These are phyloP conservation scores for Aphrophora alni DNA, from an alignment of 2,888 invertebrate species.

Conservation along the genomic window DNA sequence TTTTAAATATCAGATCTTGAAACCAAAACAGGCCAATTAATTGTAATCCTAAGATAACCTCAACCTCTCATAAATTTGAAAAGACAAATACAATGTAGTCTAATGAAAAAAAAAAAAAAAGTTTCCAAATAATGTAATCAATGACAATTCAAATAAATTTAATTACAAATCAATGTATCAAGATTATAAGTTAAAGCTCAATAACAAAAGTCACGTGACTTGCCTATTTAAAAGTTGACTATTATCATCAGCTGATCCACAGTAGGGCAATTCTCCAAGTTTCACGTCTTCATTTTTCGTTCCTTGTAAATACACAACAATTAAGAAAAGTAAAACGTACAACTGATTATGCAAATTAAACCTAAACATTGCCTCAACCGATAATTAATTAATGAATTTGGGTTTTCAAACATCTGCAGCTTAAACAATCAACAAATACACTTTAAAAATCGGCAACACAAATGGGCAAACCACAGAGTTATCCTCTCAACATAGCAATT, in stretches of 20 bases:
- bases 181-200: too few relatives aligned
- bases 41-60: too few relatives aligned
- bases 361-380: background rate
- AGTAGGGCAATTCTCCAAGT: background rate
- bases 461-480: background rate
- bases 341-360: background rate
- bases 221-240: background rate
- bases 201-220: background rate
- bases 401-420: background rate
- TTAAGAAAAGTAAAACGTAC: background rate
- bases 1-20: too few relatives aligned
- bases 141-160: too few relatives aligned
- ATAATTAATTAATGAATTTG: background rate
- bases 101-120: too few relatives aligned
- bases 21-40: too few relatives aligned
- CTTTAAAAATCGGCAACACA: background rate
- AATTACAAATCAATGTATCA: too few relatives aligned
- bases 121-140: too few relatives aligned
- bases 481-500: too few relatives aligned
- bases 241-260: background rate
- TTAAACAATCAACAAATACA: background rate
- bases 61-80: too few relatives aligned
- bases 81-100: too few relatives aligned
- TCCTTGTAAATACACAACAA: background rate
- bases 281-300: background rate